phyloP scores from a whole-genome alignment of 2,113 vertebrate species.

The Spheniscus mendiculus region DNA sequence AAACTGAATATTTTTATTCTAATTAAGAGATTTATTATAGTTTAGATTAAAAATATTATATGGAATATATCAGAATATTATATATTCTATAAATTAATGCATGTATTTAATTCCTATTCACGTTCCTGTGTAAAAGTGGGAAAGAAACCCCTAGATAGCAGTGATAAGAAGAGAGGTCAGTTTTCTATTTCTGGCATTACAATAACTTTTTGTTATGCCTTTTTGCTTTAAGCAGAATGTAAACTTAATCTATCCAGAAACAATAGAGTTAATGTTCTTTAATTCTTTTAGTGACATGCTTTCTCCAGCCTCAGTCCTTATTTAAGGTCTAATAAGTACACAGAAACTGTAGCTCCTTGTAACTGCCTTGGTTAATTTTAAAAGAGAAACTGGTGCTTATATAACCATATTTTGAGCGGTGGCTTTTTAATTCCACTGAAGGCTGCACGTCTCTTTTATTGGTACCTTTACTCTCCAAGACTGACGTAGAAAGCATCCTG shows the following conservation, averaged over 20 bases:
- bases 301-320: not conserved
- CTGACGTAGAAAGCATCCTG: not conserved
- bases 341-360: not conserved
- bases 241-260: not conserved
- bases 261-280: not conserved
- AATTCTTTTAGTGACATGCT: not conserved
- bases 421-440: not conserved
- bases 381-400: not conserved
- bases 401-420: not conserved
- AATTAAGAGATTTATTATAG: not conserved
- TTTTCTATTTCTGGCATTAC: not conserved
- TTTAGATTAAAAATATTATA: not conserved
- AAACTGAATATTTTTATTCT: not conserved
- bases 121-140: not conserved
- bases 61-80: not conserved
- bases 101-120: not conserved
- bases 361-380: not conserved
- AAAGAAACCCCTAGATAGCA: rapidly evolving
- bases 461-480: not conserved
- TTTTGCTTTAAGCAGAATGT: not conserved
- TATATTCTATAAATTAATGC: not conserved
- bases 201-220: not conserved
- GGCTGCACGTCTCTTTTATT: not conserved
- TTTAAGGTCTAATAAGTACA: not conserved
- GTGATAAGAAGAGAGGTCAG: not conserved